These are phyloP conservation scores for Sogatella furcifera DNA, from an alignment of 1,140 invertebrate genomes.

Conservation along the genomic window DNA sequence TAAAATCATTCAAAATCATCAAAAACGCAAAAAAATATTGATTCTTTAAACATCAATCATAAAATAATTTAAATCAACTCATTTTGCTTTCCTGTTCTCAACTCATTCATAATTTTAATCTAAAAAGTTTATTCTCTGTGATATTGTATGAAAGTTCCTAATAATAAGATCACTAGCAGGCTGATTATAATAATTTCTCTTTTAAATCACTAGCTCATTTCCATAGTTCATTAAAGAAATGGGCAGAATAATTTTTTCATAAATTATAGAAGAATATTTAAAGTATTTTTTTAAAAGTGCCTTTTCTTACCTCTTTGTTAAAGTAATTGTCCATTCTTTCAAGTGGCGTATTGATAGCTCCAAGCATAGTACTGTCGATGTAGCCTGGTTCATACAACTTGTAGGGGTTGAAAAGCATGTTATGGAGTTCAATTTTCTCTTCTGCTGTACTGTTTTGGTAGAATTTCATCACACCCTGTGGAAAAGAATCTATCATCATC, in stretches of 20 bases:
- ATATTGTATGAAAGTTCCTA: too few species aligned
- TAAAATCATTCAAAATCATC: too few species aligned
- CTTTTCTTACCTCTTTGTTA: conserved; percentile 44
- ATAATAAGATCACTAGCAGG: too few species aligned
- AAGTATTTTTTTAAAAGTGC: not conserved
- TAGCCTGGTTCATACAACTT: conserved; percentile 49
- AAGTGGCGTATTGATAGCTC: conserved; percentile 52
- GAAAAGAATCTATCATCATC: conserved; percentile 1
- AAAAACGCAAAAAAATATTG: too few species aligned
- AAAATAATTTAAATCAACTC: too few species aligned
- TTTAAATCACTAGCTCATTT: too few species aligned
- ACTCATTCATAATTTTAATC: too few species aligned
- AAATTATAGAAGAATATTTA: not conserved
- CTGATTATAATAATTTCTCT: too few species aligned
- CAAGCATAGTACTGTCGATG: conserved; percentile 46
- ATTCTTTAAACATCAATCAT: too few species aligned
- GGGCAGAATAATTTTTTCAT: not conserved
- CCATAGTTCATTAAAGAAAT: too few species aligned
- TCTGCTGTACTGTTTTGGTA: conserved; percentile 43
- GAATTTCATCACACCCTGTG: conserved; percentile 50
- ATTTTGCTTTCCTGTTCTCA: too few species aligned
- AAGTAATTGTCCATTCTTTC: conserved; percentile 57
- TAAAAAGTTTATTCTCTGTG: not conserved
- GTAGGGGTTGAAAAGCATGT: conserved; percentile 76
- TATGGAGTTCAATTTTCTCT: conserved; percentile 59